Evolutionary conservation across 2,797 vertebrate genomes (phyloP).

Genomic region (Onychomys torridus): DNA sequence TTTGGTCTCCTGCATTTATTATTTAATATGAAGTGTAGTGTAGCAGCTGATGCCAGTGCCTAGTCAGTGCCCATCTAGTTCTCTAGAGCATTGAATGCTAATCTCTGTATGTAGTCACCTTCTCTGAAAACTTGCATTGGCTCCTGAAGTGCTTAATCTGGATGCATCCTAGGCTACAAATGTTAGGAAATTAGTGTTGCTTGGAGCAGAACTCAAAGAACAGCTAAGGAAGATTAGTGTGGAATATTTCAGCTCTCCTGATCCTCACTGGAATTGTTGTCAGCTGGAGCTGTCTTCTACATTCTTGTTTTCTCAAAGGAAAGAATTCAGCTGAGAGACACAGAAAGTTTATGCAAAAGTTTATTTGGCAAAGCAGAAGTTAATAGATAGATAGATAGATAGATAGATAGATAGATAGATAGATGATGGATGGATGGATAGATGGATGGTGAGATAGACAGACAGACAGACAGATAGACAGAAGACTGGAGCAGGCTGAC

Average conservation of each 20-base stretch:
- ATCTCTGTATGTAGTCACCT: background rate
- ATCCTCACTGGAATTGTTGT: background rate
- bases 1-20: background rate
- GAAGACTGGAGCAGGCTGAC: background rate
- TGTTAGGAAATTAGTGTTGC: background rate
- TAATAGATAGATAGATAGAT: background rate
- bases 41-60: background rate
- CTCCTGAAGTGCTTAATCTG: background rate
- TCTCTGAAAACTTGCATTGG: background rate
- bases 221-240: background rate
- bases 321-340: background rate
- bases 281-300: background rate
- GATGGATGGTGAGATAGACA: background rate
- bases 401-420: too few species aligned
- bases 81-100: background rate
- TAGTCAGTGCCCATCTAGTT: background rate
- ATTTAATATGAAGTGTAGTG: background rate
- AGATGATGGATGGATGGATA: too few species aligned
- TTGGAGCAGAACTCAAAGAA: background rate
- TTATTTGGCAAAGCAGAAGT: background rate
- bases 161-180: background rate
- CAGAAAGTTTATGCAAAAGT: background rate
- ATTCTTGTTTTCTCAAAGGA: background rate
- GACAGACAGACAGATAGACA: background rate
- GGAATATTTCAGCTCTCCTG: background rate